Conservation (phyloP, 2,797 vertebrate genomes). For the Natrix natrix region DNA sequence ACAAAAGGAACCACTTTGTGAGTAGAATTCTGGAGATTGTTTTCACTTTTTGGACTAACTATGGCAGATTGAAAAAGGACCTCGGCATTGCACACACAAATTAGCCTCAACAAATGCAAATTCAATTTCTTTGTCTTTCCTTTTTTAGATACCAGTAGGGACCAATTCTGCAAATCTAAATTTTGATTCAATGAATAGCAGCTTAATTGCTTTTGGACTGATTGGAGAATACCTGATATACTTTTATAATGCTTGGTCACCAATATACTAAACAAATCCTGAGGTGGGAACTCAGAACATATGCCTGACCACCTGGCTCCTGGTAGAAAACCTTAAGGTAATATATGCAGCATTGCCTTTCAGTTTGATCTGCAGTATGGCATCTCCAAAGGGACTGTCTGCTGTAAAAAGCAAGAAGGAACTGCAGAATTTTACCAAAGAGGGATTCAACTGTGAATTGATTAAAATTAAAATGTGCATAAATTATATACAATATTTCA, state of each 20-base stretch:
- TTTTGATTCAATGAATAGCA: neutral
- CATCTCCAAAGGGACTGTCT: constrained; percentile 6
- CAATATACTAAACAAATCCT: neutral
- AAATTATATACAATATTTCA: constrained; percentile 55
- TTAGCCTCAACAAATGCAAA: neutral
- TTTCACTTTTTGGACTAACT: neutral
- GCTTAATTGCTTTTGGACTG: neutral
- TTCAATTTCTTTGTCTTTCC: neutral
- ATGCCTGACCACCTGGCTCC: neutral
- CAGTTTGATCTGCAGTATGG: neutral
- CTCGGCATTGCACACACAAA: neutral
- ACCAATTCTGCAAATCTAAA: neutral
- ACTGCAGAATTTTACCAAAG: constrained; percentile 34
- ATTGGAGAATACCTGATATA: neutral
- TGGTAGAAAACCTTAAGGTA: neutral
- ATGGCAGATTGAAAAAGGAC: neutral
- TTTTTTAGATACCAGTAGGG: neutral
- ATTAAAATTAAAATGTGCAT: constrained; percentile 39
- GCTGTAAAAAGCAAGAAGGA: constrained; percentile 17
- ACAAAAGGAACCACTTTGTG: neutral
- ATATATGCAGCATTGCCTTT: constrained; percentile 10
- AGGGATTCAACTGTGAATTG: constrained; percentile 48
- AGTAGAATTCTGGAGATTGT: neutral
- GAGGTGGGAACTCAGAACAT: neutral
- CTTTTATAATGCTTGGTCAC: neutral